Evolutionary conservation across 1,140 invertebrate genomes (phyloP).

Genomic region (Hylaeus anthracinus): DNA sequence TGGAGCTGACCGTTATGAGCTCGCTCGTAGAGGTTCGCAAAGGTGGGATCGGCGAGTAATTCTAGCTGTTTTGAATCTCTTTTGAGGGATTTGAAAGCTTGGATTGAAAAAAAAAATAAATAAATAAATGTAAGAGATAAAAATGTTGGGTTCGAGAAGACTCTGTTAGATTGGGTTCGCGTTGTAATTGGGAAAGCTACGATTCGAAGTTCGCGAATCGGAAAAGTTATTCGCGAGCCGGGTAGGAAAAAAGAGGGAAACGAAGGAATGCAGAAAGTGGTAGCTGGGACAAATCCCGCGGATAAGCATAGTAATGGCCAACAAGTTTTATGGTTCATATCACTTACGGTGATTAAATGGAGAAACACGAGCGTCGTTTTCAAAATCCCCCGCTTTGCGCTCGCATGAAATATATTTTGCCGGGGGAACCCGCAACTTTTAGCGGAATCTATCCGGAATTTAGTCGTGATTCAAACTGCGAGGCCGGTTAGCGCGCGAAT

Average conservation of each 20-base stretch:
- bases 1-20: no score
- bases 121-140: no score
- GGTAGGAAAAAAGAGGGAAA: neutral
- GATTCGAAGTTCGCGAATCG: conserved; percentile 36
- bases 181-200: conserved; percentile 68
- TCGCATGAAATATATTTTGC: conserved; percentile 18
- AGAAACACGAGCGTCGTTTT: neutral
- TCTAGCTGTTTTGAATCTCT: no score
- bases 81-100: no score
- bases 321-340: conserved; percentile 49
- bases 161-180: conserved; percentile 50
- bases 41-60: no score
- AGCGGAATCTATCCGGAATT: neutral
- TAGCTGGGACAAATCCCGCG: conserved; percentile 7
- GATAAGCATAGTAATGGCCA: conserved; percentile 44
- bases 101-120: no score
- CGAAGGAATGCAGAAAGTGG: neutral
- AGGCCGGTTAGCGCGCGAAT: no score
- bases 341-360: conserved; percentile 52
- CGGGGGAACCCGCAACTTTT: neutral
- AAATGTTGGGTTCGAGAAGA: no score
- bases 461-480: neutral
- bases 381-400: neutral
- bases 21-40: no score
- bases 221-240: conserved; percentile 51